A percentile compares a stretch with the other conserved stretches of the same genome.
These are phyloP conservation scores for Steatocranus sp. DNA, from an alignment of 2,797 vertebrate genomes.

Conservation along the genomic window DNA sequence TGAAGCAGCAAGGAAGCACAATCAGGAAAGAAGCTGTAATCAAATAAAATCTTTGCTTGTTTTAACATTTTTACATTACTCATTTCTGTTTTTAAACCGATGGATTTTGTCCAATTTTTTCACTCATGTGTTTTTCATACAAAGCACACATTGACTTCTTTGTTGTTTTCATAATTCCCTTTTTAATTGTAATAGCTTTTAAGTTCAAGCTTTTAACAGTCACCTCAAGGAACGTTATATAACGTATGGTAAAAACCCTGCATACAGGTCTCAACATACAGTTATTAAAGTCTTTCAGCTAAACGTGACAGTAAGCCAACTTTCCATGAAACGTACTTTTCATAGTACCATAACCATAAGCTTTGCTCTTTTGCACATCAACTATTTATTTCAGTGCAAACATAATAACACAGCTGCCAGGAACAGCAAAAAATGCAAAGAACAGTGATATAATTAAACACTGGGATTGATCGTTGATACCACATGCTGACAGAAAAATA, in stretches of 20 bases:
- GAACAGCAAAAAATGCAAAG: neutral
- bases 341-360: neutral
- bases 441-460: neutral
- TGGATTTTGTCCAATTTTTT: neutral
- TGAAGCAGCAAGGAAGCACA: neutral
- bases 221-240: fast-evolving
- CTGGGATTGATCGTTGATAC: neutral
- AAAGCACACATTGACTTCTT: neutral
- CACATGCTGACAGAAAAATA: neutral
- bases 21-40: neutral
- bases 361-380: neutral
- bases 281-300: neutral
- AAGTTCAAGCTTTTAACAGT: neutral
- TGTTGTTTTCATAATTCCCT: neutral
- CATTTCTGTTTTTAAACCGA: neutral
- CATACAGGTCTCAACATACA: neutral
- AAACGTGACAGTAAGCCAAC: neutral
- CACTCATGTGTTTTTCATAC: neutral
- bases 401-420: neutral
- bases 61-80: neutral
- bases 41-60: neutral
- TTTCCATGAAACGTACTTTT: neutral
- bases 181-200: neutral
- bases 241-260: neutral
- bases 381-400: neutral